A percentile compares a stretch with the other conserved stretches of the same genome.
Conservation (phyloP, 2,888 invertebrate species). For the Cosmia pyralina region DNA sequence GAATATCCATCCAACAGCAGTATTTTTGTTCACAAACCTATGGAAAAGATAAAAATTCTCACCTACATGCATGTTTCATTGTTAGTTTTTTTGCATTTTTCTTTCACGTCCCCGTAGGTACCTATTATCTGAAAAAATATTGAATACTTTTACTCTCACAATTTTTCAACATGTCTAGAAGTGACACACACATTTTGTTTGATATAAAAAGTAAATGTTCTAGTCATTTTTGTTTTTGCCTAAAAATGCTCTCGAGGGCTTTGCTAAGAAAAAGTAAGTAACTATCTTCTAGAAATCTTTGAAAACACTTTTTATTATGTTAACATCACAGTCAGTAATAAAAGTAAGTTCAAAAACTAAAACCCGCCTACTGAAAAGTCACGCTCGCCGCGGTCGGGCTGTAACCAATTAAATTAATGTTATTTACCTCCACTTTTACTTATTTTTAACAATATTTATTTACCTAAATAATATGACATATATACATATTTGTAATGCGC, state of each 20-base stretch:
- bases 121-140: neutral
- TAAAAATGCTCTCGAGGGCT: neutral
- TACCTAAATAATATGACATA: too few relatives aligned
- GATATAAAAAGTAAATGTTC: neutral
- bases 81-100: neutral
- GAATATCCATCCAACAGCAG: neutral
- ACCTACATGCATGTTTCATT: neutral
- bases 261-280: neutral
- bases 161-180: constrained; percentile 4
- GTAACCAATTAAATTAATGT: too few relatives aligned
- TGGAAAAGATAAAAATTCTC: neutral
- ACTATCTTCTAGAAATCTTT: neutral
- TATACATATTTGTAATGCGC: too few relatives aligned
- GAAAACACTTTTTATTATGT: neutral
- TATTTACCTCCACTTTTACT: too few relatives aligned
- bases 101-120: neutral
- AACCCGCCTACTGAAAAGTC: too few relatives aligned
- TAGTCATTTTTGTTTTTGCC: neutral
- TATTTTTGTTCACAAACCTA: neutral
- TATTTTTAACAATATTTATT: too few relatives aligned
- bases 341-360: too few relatives aligned
- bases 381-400: too few relatives aligned
- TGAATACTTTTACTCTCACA: neutral
- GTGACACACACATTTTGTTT: neutral
- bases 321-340: neutral